These are phyloP conservation scores for Myrmophylax atrothorax DNA, from an alignment of 2,113 vertebrate genomes.

Conservation along the genomic window DNA sequence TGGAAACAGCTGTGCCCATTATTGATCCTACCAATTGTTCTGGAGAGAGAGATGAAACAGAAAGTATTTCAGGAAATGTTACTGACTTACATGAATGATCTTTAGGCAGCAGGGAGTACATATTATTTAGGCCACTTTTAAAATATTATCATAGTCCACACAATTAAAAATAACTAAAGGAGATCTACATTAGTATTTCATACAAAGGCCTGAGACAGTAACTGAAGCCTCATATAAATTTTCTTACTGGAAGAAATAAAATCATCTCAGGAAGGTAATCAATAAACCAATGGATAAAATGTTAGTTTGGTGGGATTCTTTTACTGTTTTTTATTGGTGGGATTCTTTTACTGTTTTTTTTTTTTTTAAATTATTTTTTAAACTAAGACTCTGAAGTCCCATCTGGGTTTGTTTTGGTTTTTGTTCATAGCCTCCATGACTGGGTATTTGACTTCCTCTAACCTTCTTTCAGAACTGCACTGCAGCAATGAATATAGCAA, in stretches of 20 bases:
- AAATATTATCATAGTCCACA: accelerated
- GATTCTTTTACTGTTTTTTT: background rate
- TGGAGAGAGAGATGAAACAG: background rate
- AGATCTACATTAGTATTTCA: background rate
- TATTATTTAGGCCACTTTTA: background rate
- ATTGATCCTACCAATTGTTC: background rate
- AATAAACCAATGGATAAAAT: background rate
- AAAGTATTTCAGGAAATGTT: background rate
- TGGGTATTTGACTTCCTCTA: background rate
- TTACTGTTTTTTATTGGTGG: background rate
- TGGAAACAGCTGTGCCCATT: background rate
- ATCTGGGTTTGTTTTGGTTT: background rate
- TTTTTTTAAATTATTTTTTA: background rate
- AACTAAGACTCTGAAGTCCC: background rate
- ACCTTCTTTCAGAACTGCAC: background rate
- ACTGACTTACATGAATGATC: background rate
- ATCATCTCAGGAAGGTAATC: background rate
- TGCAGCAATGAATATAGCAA: background rate
- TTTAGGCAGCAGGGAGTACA: background rate
- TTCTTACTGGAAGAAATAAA: background rate
- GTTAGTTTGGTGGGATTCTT: accelerated
- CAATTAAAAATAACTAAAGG: background rate
- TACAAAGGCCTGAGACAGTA: background rate
- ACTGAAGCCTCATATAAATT: background rate
- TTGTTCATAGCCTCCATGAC: background rate